Conservation (phyloP, 2,797 vertebrate species). For the Aldrovandia affinis region DNA sequence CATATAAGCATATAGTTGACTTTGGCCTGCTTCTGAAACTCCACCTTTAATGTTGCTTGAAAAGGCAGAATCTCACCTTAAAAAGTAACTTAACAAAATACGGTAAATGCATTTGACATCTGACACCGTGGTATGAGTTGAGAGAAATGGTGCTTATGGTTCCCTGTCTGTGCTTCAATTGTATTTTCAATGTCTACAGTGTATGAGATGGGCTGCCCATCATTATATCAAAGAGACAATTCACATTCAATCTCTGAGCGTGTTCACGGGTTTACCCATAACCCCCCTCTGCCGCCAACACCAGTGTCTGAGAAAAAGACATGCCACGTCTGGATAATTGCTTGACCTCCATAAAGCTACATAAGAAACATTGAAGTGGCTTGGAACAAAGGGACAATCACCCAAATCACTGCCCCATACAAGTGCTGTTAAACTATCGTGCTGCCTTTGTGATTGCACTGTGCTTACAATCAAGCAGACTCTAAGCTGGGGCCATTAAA, state of each 20-base stretch:
- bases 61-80: background rate
- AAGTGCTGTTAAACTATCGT: constrained; percentile 10
- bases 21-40: background rate
- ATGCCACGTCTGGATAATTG: constrained; percentile 20
- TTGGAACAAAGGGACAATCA: constrained; percentile 36
- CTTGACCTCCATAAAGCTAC: constrained; percentile 28
- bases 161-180: background rate
- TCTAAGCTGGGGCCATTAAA: constrained; percentile 52
- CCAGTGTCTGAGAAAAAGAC: constrained; percentile 16
- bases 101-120: background rate
- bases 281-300: constrained; percentile 43
- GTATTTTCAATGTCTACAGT: background rate
- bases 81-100: background rate
- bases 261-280: background rate
- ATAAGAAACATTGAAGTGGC: constrained; percentile 38
- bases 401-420: constrained; percentile 39
- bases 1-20: background rate
- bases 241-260: background rate
- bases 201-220: background rate
- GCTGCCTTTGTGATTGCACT: constrained; percentile 54
- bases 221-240: constrained; percentile 4
- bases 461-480: constrained; percentile 55
- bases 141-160: background rate
- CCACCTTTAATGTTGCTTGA: background rate
- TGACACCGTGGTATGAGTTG: background rate